Base-by-base conservation (phyloP, 1,140 invertebrate genomes). In the Apis laboriosa region DNA sequence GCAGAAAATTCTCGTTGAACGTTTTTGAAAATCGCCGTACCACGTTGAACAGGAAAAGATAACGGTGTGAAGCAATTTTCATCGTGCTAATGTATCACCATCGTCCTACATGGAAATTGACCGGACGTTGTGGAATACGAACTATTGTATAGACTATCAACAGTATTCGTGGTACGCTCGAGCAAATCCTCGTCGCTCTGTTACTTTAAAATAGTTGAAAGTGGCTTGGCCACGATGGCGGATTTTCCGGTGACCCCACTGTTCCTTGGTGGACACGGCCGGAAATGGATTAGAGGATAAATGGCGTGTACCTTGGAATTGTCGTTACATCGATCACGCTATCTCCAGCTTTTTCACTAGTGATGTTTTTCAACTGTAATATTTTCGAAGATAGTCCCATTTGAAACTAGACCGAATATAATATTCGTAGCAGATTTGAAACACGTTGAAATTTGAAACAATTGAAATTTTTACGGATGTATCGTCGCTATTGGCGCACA, bases 61-160 rank as follows among this genome's bases (percentile, higher is more conserved):
- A 58, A 13, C 13, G 2, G 49, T 34, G n/a, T n/a, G 5, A 28
- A 55, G 11, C 12, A 11, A 11, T 68, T 68, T 53, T 24, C 19
- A 5, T 0, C 7, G n/a, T 2, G 21, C 19, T 11, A 7, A 63
- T 9, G n/a, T 13, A 51, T 51, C 43, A 28, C 17, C 49, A 13
- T 19, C 53, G 75, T 72, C 43, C 34, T 64, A 49, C 51, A 60
- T 77, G 67, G 72, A 58, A 74, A 84, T 80, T 73, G 82, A 72
- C 77, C 63, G 77, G 76, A 84, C 77, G 66, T 19, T 13, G 34
- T 49, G 56, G 73, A 72, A 81, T 77, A 80, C 73, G 78, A 85
- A 84, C 77, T 86, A 86, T 84, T 77, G 74, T 21, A 53, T 56
- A 61, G 28, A 43, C 7, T 76, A 56, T 81, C 72, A n/a, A 9